Conservation (phyloP, 2,888 invertebrate species). For the Diplolepis rosae region DNA sequence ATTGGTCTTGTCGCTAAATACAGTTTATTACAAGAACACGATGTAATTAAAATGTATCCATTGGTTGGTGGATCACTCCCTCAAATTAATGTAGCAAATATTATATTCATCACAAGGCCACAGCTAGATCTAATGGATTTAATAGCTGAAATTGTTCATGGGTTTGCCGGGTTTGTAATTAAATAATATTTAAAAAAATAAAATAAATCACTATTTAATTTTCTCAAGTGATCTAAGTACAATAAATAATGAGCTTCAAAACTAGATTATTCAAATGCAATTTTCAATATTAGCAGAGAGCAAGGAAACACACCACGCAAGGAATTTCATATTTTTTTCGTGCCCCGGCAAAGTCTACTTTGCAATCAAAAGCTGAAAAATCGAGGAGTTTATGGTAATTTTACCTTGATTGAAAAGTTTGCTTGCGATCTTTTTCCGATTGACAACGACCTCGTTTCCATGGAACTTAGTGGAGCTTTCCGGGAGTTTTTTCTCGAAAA, state of each 20-base stretch:
- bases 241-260: too few species aligned
- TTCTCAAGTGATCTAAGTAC: too few species aligned
- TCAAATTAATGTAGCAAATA: slow-evolving; percentile 83
- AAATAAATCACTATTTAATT: too few species aligned
- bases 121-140: slow-evolving; percentile 88
- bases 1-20: slow-evolving; percentile 90
- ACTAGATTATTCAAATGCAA: too few species aligned
- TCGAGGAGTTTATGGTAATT: slow-evolving; percentile 85
- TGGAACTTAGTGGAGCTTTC: slow-evolving; percentile 88
- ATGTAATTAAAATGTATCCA: slow-evolving; percentile 89
- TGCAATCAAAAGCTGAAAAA: slow-evolving; percentile 91
- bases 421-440: slow-evolving; percentile 92
- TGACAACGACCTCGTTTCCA: slow-evolving; percentile 93
- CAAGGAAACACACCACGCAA: slow-evolving; percentile 76
- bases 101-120: slow-evolving; percentile 92
- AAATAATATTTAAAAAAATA: too few species aligned
- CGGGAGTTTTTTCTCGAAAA: slow-evolving; percentile 91
- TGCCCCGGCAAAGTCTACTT: slow-evolving; percentile 89
- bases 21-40: slow-evolving; percentile 85
- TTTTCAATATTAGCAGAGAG: slow-evolving; percentile 66
- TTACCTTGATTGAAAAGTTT: slow-evolving; percentile 88
- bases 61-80: slow-evolving; percentile 82
- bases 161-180: too few species aligned
- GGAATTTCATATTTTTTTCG: slow-evolving; percentile 91
- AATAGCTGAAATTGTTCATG: slow-evolving; percentile 84